Base-by-base conservation (phyloP, 2,888 invertebrate genomes). In the Strigamia crassipes region DNA sequence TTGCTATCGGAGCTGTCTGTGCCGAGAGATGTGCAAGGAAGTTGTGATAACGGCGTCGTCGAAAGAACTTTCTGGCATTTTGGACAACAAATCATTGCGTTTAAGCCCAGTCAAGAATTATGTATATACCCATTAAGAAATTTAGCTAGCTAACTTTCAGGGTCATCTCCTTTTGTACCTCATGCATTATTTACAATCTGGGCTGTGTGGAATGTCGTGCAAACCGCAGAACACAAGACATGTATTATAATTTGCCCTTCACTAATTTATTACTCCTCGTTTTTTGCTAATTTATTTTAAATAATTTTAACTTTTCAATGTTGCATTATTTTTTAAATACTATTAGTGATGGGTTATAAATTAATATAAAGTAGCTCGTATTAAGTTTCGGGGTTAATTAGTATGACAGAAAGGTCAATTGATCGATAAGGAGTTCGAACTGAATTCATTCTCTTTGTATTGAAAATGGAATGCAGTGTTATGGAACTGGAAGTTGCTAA, bases 231-330 rank as follows among this genome's bases (percentile, higher is more conserved):
- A 8, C 66, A 31, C 27, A 73, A 31, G 73, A 73, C 73, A 73
- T 73, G 31, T 73, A 73, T 73, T 73, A 73, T 73, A 27, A 73
- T 73, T 73, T 73, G 73, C 73, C 73, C 73, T 73, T 73, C 9
- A 27, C 31, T 73, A 73, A 73, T 73, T 73, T 73, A 73, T 73
- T 12, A 12, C 23, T 1, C 18, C 10, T 18, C 0, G 6, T 73
- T 31, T 31, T 27, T 73, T 73, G n/a, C n/a, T 56, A 56, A 31
- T 73, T 73, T 73, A 73, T 73, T 73, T 31, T 31, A 73, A 31
- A 31, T 31, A 8, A 27, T 73, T 73, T 73, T 12, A 3, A 27
- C n/a, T 73, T 73, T 12, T 66, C 23, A 9, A 12, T 66, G 4
- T 27, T 1, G 15, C 3, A 12, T 73, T 66, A 73, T 27, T 31